These are phyloP conservation scores for Pollenia labialis DNA, from an alignment of 2,888 invertebrate genomes.

Conservation along the genomic window DNA sequence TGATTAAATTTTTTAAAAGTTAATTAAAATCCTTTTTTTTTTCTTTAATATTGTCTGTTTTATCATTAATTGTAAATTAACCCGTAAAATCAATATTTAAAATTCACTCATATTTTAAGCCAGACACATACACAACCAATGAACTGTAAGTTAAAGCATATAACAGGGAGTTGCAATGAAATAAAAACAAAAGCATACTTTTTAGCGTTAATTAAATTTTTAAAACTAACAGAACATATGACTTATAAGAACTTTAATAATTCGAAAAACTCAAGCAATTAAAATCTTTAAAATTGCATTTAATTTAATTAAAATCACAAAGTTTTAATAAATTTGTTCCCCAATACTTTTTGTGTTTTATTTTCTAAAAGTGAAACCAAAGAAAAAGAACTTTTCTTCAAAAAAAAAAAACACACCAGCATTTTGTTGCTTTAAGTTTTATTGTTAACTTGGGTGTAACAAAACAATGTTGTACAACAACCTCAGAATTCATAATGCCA, in stretches of 20 bases:
- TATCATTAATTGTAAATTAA: slow-evolving; percentile 3
- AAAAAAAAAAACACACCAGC: background rate
- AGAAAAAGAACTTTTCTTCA: background rate
- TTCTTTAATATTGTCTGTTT: background rate
- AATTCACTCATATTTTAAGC: background rate
- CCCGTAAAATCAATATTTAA: slow-evolving; percentile 28
- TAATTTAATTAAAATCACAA: too few species aligned
- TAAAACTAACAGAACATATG: background rate
- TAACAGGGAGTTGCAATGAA: background rate
- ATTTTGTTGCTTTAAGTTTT: slow-evolving; percentile 7
- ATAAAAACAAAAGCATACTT: background rate
- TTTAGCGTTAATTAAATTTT: background rate
- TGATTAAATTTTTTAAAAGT: slow-evolving; percentile 58
- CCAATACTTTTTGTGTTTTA: too few species aligned
- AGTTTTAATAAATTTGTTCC: too few species aligned
- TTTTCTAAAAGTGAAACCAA: background rate
- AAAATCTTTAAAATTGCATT: too few species aligned
- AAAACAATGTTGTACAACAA: slow-evolving; percentile 63
- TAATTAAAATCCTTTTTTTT: slow-evolving; percentile 28
- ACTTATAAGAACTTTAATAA: background rate
- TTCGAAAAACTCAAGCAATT: too few species aligned
- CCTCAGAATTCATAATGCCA: slow-evolving; percentile 61
- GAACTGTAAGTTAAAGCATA: too few species aligned
- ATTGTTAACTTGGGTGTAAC: slow-evolving; percentile 58
- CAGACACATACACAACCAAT: background rate